A percentile compares a stretch with the other conserved stretches of the same genome.
These are phyloP conservation scores for Brachionus asplanchnoidis DNA, from an alignment of 1,140 invertebrate species.

Conservation along the genomic window DNA sequence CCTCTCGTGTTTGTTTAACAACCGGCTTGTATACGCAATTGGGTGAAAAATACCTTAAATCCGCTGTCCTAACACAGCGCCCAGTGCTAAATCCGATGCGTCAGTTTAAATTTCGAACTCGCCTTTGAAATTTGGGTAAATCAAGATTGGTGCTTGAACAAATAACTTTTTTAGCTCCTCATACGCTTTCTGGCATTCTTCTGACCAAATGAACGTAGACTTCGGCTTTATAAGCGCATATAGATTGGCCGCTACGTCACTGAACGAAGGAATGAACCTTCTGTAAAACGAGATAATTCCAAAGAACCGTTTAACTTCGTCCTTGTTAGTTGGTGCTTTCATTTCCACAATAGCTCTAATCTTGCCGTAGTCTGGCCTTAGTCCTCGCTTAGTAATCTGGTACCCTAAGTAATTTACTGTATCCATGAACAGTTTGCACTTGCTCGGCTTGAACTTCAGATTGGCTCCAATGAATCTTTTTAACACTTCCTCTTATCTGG, in stretches of 20 bases:
- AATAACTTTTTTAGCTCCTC: constrained; percentile 47
- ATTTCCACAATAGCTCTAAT: too few relatives aligned
- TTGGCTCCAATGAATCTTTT: too few relatives aligned
- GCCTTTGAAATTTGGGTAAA: constrained; percentile 2
- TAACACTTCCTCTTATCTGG: not conserved
- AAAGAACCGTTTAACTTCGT: too few relatives aligned
- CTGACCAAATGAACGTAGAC: constrained; percentile 46
- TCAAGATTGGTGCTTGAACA: not conserved
- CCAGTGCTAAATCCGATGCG: not conserved
- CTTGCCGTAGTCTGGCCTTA: too few relatives aligned
- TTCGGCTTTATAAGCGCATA: constrained; percentile 48
- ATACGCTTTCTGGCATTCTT: constrained; percentile 49
- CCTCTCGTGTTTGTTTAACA: constrained; percentile 18
- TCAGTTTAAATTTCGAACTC: not conserved
- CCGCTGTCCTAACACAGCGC: not conserved
- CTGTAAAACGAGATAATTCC: too few relatives aligned
- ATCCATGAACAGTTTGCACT: too few relatives aligned
- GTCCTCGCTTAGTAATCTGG: too few relatives aligned
- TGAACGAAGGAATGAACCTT: too few relatives aligned
- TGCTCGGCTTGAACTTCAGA: too few relatives aligned
- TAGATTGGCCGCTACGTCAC: too few relatives aligned
- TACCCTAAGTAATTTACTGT: too few relatives aligned
- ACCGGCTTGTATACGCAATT: not conserved
- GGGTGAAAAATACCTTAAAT: not conserved
- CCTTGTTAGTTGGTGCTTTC: too few relatives aligned